These are phyloP conservation scores for Hirtodrosophila alboralis DNA, from an alignment of 2,888 invertebrate species.

Conservation along the genomic window DNA sequence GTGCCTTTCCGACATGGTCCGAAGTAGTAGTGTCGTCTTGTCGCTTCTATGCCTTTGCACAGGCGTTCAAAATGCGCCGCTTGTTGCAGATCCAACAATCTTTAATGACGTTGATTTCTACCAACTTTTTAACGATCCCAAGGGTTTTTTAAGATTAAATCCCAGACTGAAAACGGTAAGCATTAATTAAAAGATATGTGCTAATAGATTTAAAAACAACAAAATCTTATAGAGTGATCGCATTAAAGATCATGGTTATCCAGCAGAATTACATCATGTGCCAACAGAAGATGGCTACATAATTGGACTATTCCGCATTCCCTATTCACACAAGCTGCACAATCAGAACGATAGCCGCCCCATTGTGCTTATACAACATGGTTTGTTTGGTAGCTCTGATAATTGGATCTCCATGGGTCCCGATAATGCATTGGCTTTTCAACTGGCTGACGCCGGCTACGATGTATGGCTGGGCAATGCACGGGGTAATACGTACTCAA, in stretches of 20 bases:
- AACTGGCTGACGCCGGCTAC: slow-evolving; percentile 75
- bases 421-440: slow-evolving; percentile 62
- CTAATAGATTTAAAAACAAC: background rate
- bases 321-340: slow-evolving; percentile 55
- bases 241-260: slow-evolving; percentile 85
- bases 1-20: slow-evolving; percentile 22
- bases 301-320: slow-evolving; percentile 75
- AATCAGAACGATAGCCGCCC: slow-evolving; percentile 51
- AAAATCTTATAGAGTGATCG: slow-evolving; percentile 37
- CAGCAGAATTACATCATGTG: slow-evolving; percentile 87
- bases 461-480: slow-evolving; percentile 81
- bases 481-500: slow-evolving; percentile 66
- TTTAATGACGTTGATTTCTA: slow-evolving; percentile 26
- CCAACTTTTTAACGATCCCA: slow-evolving; percentile 42
- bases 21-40: slow-evolving; percentile 7
- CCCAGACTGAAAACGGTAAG: slow-evolving; percentile 33
- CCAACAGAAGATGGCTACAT: slow-evolving; percentile 74
- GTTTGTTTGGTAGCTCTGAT: slow-evolving; percentile 72
- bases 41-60: slow-evolving; percentile 2
- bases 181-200: background rate
- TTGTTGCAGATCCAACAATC: background rate
- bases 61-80: slow-evolving; percentile 3
- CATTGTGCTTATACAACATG: slow-evolving; percentile 85
- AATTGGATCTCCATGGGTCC: slow-evolving; percentile 69
- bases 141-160: slow-evolving; percentile 31